Conservation (phyloP, 2,888 invertebrate genomes). For the Megamerina dolium region DNA sequence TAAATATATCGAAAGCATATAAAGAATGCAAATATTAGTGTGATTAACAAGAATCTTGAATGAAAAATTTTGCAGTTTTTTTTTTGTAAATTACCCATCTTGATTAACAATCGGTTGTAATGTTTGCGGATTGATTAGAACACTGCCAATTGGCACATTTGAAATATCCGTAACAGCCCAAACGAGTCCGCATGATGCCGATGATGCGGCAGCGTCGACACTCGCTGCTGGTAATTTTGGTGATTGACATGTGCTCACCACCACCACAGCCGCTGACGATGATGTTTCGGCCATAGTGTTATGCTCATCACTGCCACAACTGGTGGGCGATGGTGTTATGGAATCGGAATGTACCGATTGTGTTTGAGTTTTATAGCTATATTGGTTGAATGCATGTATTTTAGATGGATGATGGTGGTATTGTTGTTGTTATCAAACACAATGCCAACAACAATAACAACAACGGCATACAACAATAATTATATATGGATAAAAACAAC, state of each 20-base stretch:
- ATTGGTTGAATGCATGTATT: background rate
- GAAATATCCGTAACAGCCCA: slow-evolving; percentile 86
- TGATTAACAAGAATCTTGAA: too few relatives aligned
- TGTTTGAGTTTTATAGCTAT: slow-evolving; percentile 48
- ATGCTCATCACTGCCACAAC: slow-evolving; percentile 50
- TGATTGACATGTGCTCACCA: slow-evolving; percentile 29
- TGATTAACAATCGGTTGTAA: slow-evolving; percentile 51
- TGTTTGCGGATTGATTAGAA: slow-evolving; percentile 75
- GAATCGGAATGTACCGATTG: slow-evolving; percentile 59
- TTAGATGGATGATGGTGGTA: too few relatives aligned
- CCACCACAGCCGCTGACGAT: slow-evolving; percentile 39
- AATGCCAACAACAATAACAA: too few relatives aligned
- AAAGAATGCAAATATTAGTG: too few relatives aligned
- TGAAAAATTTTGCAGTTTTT: slow-evolving; percentile 14
- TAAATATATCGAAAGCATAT: too few relatives aligned
- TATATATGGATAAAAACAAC: too few relatives aligned
- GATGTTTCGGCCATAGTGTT: too few relatives aligned
- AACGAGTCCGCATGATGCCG: slow-evolving; percentile 53
- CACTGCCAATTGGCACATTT: slow-evolving; percentile 78
- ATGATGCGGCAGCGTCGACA: slow-evolving; percentile 14
- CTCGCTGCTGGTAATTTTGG: slow-evolving; percentile 12
- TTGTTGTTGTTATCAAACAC: too few relatives aligned
- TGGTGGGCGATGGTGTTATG: slow-evolving; percentile 72
- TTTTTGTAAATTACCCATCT: slow-evolving; percentile 49
- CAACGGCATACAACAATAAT: too few relatives aligned